phyloP scores from a whole-genome alignment of 1,140 invertebrate genomes.

The Whitmania pigra region DNA sequence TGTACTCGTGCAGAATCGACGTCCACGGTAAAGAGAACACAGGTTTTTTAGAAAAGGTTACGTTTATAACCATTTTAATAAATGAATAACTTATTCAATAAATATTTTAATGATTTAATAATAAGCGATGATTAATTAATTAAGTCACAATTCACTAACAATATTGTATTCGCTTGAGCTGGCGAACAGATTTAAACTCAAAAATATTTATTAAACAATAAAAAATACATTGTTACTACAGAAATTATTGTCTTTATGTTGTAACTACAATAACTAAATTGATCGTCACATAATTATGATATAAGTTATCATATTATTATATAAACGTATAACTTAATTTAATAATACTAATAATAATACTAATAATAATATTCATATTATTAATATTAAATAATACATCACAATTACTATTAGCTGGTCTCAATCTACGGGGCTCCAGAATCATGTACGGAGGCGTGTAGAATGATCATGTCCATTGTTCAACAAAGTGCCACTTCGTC shows the following conservation, averaged over 20 bases:
- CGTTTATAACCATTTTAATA: not conserved
- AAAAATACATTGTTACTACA: too few species aligned
- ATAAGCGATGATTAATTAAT: too few species aligned
- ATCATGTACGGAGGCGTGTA: conserved; percentile 88
- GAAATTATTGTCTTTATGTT: conserved; percentile 4
- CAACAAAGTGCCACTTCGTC: conserved; percentile 59
- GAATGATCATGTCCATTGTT: conserved; percentile 91
- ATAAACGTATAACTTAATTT: too few species aligned
- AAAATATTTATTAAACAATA: too few species aligned
- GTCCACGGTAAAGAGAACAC: conserved; percentile 87
- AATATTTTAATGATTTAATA: not conserved
- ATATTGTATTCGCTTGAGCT: too few species aligned
- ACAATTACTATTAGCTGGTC: conserved; percentile 52
- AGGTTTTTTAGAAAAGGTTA: conserved; percentile 70
- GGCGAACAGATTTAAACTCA: not conserved
- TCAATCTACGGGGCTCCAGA: conserved; percentile 93
- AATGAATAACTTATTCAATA: not conserved
- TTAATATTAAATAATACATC: not conserved
- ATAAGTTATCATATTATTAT: too few species aligned
- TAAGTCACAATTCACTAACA: too few species aligned
- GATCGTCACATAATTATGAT: not conserved
- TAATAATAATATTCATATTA: too few species aligned
- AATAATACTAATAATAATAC: too few species aligned
- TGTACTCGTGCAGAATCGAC: conserved; percentile 56
- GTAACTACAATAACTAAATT: not conserved